Conservation (phyloP, 2,113 vertebrate genomes). For the Philantomba maxwellii region DNA sequence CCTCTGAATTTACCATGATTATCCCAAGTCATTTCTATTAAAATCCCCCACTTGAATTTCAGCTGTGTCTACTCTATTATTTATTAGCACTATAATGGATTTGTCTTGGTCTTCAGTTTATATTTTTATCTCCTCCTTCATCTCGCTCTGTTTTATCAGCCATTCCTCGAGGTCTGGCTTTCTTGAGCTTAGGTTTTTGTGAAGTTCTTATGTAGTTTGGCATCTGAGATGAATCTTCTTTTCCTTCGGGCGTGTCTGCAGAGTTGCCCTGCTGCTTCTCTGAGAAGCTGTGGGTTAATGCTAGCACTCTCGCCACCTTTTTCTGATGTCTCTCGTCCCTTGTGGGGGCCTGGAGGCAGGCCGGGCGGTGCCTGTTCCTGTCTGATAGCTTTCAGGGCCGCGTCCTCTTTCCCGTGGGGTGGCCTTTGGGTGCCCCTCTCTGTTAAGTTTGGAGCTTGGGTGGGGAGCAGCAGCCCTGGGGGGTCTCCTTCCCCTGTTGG, state of each 20-base stretch:
- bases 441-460: not conserved
- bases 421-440: not conserved
- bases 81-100: not conserved
- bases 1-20: not conserved
- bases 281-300: constrained; percentile 32
- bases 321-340: not conserved
- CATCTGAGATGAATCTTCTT: constrained; percentile 20
- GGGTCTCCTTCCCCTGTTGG: not conserved
- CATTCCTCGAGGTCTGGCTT: not conserved
- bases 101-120: not conserved
- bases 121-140: not conserved
- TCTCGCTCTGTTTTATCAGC: not conserved
- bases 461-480: not conserved
- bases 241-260: constrained; percentile 4
- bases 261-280: constrained; percentile 9
- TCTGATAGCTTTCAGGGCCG: not conserved
- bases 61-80: not conserved
- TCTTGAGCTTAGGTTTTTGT: constrained; percentile 25
- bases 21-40: not conserved
- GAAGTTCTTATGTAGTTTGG: constrained; percentile 23
- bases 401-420: not conserved
- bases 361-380: not conserved
- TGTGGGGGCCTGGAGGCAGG: not conserved
- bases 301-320: constrained; percentile 22
- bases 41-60: not conserved